Base-by-base conservation (phyloP, 1,140 invertebrate genomes). In the Ylistrum balloti region DNA sequence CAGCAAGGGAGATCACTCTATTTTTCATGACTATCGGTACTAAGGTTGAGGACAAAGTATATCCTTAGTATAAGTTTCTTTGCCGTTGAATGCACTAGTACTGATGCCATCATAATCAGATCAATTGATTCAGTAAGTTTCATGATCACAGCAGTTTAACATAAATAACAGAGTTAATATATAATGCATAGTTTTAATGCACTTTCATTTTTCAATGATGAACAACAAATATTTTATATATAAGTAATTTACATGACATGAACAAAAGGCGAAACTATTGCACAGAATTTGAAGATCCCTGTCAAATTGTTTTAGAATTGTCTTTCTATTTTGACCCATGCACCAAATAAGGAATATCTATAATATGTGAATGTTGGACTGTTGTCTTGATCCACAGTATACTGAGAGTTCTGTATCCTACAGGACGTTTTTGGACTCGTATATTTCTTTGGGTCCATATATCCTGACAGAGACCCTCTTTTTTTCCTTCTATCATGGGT, bases 271-370 rank as follows among this genome's bases (percentile, higher is more conserved):
- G 17, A 28, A 74, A 74, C 56, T 74, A 74, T 74, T 74, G 56
- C 56, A 74, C 56, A 74, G 56, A 74, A 74, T 74, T 74, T 22
- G 28, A 74, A n/a, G n/a, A 74, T 74, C 56, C 56, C 56, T 74
- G 56, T 74, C 56, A 74, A 74, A 74, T 28, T 74, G 56, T 74
- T 74, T n/a, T 74, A 74, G 56, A 74, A 28, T 74, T 74, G 56
- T 74, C 56, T 74, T 74, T 74, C 56, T n/a, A 28, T 74, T 45
- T 74, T 28, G 22, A 28, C 56, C 56, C 56, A 74, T 74, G 56
- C 56, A n/a, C 56, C 56, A 74, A 74, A 74, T n/a, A 28, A 74
- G 56, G 56, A 74, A 74, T 11, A 74, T 28, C 56, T 74, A 74
- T 9, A 20, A 3, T 48, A 22, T 5, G n/a, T 74, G n/a, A 28